Percentiles rank a stretch among this genome's conserved stretches.
phyloP scores from a whole-genome alignment of 37 sponge, comb jelly and placozoan species.

The Chondrosia reniformis region DNA sequence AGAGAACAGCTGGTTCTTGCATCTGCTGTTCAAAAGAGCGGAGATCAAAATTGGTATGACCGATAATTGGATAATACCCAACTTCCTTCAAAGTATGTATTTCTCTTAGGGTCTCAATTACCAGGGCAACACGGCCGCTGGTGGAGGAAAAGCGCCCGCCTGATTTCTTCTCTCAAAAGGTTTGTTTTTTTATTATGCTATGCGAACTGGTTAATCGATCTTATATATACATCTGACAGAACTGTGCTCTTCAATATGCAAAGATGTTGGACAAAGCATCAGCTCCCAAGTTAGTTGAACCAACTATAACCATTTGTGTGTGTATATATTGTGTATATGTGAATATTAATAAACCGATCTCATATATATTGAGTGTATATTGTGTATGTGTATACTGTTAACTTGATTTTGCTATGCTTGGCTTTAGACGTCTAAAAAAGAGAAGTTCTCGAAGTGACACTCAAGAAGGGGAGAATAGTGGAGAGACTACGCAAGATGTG shows the following conservation, averaged over 20 bases:
- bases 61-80: not conserved
- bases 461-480: not conserved
- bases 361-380: too few relatives aligned
- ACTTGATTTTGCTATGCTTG: too few relatives aligned
- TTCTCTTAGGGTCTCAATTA: slow-evolving; percentile 74
- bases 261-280: slow-evolving; percentile 79
- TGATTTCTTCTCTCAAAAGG: slow-evolving; percentile 80
- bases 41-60: slow-evolving; percentile 86
- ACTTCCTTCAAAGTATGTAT: not conserved
- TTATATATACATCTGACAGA: slow-evolving; percentile 25
- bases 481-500: slow-evolving; percentile 75
- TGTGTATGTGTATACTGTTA: too few relatives aligned
- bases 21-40: slow-evolving; percentile 85
- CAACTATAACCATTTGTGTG: too few relatives aligned
- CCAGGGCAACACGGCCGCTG: slow-evolving; percentile 68
- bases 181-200: not conserved
- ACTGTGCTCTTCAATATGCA: slow-evolving; percentile 84
- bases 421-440: not conserved
- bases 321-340: too few relatives aligned
- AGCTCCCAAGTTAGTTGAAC: slow-evolving; percentile 60
- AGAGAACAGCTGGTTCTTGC: slow-evolving; percentile 81
- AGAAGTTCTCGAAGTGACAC: not conserved
- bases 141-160: slow-evolving; percentile 48
- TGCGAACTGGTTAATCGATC: not conserved
- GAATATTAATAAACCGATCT: too few relatives aligned